Percentiles rank a stretch among this genome's conserved stretches.
Evolutionary conservation across 2,888 invertebrate genomes (phyloP).

Genomic region (Platynereis dumerilii): DNA sequence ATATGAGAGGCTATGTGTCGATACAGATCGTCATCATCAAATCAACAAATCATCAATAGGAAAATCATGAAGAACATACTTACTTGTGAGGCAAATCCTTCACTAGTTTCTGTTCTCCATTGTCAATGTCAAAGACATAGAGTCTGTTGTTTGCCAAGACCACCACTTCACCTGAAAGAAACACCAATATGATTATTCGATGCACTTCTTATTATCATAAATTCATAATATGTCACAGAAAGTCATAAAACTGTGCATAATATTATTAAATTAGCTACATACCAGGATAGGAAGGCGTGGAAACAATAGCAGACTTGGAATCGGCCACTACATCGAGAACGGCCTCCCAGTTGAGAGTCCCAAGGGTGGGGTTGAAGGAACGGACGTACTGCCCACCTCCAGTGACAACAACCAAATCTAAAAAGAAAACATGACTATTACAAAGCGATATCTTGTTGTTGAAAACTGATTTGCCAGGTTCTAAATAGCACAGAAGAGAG

Average conservation of each 20-base stretch:
- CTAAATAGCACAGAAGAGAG: no score
- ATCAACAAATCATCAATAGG: no score
- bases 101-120: constrained; percentile 46
- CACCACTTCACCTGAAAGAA: constrained; percentile 18
- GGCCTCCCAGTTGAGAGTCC: constrained; percentile 51
- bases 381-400: constrained; percentile 49
- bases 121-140: constrained; percentile 35
- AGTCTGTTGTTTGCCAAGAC: constrained; percentile 28
- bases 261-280: no score
- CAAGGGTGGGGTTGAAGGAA: constrained; percentile 49
- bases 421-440: constrained; percentile 6
- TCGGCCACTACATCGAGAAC: constrained; percentile 18
- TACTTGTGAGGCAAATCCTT: constrained; percentile 48
- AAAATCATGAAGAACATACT: no score
- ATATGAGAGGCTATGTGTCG: no score
- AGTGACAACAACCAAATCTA: constrained; percentile 45
- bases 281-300: no score
- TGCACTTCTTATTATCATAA: no score
- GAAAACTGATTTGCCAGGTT: constrained; percentile 13
- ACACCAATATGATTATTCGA: constrained; percentile 8
- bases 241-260: no score
- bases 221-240: no score
- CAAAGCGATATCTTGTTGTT: neutral
- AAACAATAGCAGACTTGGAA: no score
- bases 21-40: no score